Evolutionary conservation across 2,888 invertebrate species (phyloP).

Genomic region (Psococerastis gibbosa): DNA sequence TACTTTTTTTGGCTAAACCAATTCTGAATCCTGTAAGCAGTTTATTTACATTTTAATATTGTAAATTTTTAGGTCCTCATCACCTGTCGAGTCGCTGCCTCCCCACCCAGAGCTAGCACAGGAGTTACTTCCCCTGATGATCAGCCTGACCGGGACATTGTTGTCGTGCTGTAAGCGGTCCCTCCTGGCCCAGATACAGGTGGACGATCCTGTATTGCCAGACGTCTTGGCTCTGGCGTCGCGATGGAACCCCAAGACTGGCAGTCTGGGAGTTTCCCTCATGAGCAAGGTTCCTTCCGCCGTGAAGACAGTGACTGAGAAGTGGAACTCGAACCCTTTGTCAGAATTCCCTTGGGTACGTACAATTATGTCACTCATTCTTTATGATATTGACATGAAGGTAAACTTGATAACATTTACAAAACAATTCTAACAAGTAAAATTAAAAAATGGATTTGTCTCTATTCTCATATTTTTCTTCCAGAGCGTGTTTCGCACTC

Average conservation of each 20-base stretch:
- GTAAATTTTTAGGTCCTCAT: too few relatives aligned
- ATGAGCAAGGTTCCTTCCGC: constrained; percentile 33
- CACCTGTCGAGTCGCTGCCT: constrained; percentile 17
- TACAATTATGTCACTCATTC: constrained; percentile 29
- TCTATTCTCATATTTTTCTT: too few relatives aligned
- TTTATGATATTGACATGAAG: constrained; percentile 55
- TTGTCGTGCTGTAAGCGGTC: constrained; percentile 40
- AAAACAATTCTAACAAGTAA: too few relatives aligned
- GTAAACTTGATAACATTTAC: too few relatives aligned
- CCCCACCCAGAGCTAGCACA: constrained; percentile 29
- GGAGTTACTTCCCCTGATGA: constrained; percentile 44
- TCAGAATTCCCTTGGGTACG: constrained; percentile 40
- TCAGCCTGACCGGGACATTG: constrained; percentile 42
- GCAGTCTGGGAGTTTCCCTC: constrained; percentile 29
- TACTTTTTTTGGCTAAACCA: constrained; percentile 18
- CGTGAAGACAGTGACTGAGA: constrained; percentile 36
- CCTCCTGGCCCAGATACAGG: constrained; percentile 29
- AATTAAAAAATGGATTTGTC: too few relatives aligned
- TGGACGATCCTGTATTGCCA: constrained; percentile 23
- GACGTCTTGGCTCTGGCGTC: constrained; percentile 28
- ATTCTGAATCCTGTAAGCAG: constrained; percentile 15
- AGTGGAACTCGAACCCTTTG: constrained; percentile 36
- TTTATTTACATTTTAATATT: not conserved
- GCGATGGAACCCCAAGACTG: constrained; percentile 24
- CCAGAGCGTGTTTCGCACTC: too few relatives aligned